phyloP scores from a whole-genome alignment of 2,113 vertebrate species.

The Lepus americanus region DNA sequence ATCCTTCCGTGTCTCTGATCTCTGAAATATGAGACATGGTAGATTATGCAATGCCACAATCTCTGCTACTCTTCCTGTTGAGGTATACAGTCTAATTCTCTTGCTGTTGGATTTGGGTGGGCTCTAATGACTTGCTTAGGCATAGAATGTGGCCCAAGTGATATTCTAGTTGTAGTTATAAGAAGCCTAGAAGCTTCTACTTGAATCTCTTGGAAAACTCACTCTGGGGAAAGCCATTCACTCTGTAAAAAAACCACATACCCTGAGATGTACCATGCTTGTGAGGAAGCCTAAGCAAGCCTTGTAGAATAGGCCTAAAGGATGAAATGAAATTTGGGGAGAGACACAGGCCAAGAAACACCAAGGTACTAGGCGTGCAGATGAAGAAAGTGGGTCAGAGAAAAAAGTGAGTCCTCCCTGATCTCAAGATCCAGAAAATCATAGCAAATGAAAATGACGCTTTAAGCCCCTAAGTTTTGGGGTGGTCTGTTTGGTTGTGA shows the following conservation, averaged over 20 bases:
- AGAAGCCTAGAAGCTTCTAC: not conserved
- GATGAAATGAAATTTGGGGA: not conserved
- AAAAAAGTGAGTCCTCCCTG: not conserved
- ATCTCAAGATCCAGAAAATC: not conserved
- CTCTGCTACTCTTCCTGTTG: slow-evolving; percentile 1
- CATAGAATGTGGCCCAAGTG: not conserved
- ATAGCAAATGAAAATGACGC: slow-evolving; percentile 31
- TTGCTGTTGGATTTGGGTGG: not conserved
- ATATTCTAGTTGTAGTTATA: not conserved
- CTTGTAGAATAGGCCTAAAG: not conserved
- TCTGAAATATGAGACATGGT: not conserved
- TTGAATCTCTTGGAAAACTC: slow-evolving; percentile 5
- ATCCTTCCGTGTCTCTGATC: not conserved
- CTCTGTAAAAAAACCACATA: not conserved
- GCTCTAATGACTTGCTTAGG: not conserved
- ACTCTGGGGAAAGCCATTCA: not conserved
- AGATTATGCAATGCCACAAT: not conserved
- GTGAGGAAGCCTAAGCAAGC: not conserved
- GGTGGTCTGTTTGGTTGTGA: slow-evolving; percentile 10
- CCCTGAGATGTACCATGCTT: not conserved
- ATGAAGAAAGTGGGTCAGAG: not conserved
- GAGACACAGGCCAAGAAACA: not conserved
- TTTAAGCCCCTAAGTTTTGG: not conserved
- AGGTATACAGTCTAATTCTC: not conserved
- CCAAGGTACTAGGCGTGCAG: not conserved